These are phyloP conservation scores for Sus cebifrons DNA, from an alignment of 2,797 vertebrate species.

Conservation along the genomic window DNA sequence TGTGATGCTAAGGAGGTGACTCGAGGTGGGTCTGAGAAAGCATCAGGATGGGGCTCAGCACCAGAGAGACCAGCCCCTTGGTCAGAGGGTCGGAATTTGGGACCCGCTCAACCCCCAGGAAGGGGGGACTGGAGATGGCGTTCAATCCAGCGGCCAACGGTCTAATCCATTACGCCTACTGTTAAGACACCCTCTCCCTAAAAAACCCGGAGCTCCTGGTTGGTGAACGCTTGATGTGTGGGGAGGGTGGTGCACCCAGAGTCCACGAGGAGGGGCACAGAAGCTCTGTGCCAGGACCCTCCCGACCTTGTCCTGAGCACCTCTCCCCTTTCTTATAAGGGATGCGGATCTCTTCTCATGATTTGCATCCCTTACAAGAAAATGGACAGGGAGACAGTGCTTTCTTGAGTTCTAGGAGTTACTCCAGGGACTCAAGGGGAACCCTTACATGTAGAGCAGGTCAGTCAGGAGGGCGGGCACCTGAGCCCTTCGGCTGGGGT, in stretches of 20 bases:
- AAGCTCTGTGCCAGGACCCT: background rate
- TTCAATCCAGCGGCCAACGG: background rate
- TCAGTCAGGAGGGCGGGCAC: background rate
- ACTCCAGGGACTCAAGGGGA: background rate
- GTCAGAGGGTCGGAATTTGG: background rate
- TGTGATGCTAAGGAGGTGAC: background rate
- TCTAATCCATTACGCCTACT: background rate
- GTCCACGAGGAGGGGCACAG: too few relatives aligned
- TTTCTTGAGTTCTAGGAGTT: background rate
- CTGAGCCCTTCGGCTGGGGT: background rate
- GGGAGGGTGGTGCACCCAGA: background rate
- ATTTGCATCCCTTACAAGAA: background rate
- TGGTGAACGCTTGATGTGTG: background rate
- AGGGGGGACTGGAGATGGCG: background rate
- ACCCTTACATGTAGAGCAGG: background rate
- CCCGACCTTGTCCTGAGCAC: background rate
- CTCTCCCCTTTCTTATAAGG: background rate
- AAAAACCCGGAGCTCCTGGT: background rate
- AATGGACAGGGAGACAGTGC: background rate
- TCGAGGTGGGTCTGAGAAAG: background rate
- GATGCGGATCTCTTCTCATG: background rate
- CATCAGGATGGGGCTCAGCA: background rate
- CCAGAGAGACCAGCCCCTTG: background rate
- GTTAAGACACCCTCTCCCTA: background rate
- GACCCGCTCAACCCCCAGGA: background rate